Evolutionary conservation across 2,797 vertebrate genomes (phyloP).

Genomic region (Pempheris klunzingeri): DNA sequence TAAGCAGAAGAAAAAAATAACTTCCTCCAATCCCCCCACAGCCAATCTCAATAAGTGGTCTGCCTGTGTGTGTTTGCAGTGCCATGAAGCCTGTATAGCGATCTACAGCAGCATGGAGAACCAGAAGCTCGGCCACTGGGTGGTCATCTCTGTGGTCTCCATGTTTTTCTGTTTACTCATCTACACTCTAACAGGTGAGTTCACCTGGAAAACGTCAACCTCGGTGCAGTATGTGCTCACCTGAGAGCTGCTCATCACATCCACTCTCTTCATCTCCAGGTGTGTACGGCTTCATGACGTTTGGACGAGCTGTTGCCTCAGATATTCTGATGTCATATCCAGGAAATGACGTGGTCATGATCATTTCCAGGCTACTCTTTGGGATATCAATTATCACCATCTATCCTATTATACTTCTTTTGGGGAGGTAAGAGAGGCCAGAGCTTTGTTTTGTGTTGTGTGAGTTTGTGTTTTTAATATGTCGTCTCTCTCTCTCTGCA

Average conservation of each 20-base stretch:
- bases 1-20: background rate
- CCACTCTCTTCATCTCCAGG: conserved; percentile 77
- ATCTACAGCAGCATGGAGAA: conserved; percentile 96
- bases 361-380: conserved; percentile 92
- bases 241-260: background rate
- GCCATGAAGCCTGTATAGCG: conserved; percentile 93
- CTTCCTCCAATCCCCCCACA: background rate
- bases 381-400: conserved; percentile 93
- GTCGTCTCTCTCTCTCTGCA: conserved; percentile 5
- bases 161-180: conserved; percentile 94
- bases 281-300: conserved; percentile 93
- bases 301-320: conserved; percentile 87
- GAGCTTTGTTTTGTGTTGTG: background rate
- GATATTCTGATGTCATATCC: conserved; percentile 97
- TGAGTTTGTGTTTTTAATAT: background rate
- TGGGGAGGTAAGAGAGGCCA: conserved; percentile 88
- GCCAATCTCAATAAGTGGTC: background rate
- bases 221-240: background rate
- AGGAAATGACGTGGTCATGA: conserved; percentile 87
- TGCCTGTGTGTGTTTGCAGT: conserved; percentile 82
- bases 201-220: background rate
- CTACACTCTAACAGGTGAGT: conserved; percentile 94
- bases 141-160: conserved; percentile 89
- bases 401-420: conserved; percentile 94
- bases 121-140: conserved; percentile 91